A percentile compares a stretch with the other conserved stretches of the same genome.
These are phyloP conservation scores for Fregetta grallaria DNA, from an alignment of 2,113 vertebrate genomes.

Conservation along the genomic window DNA sequence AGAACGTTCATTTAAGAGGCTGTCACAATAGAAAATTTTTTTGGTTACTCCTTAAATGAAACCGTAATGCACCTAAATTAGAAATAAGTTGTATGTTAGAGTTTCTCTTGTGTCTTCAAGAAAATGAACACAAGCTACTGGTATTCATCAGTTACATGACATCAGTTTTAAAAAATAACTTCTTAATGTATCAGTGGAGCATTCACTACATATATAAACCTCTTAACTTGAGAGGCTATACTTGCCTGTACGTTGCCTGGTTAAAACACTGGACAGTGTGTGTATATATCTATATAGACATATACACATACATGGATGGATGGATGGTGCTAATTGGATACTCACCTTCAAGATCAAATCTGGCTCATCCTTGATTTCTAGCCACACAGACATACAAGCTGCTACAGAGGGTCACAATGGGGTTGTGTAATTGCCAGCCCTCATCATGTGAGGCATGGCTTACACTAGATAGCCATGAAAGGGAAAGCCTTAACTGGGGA, in stretches of 20 bases:
- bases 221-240: neutral
- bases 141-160: neutral
- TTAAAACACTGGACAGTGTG: neutral
- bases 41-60: neutral
- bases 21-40: neutral
- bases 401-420: neutral
- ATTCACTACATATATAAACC: neutral
- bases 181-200: neutral
- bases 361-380: neutral
- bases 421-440: neutral
- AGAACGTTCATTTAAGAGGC: neutral
- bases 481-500: neutral
- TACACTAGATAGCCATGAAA: neutral
- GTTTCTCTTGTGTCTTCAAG: neutral
- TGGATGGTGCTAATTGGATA: neutral
- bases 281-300: no score
- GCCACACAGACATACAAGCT: fast-evolving
- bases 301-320: no score
- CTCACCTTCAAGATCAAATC: neutral
- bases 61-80: neutral
- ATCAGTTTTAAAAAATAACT: neutral
- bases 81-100: neutral
- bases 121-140: neutral
- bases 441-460: no score
- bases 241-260: neutral